Evolutionary conservation across 2,113 vertebrate species (phyloP), one percentile per base, ranked within the genome.

Genomic region (Halcyon senegalensis): DNA sequence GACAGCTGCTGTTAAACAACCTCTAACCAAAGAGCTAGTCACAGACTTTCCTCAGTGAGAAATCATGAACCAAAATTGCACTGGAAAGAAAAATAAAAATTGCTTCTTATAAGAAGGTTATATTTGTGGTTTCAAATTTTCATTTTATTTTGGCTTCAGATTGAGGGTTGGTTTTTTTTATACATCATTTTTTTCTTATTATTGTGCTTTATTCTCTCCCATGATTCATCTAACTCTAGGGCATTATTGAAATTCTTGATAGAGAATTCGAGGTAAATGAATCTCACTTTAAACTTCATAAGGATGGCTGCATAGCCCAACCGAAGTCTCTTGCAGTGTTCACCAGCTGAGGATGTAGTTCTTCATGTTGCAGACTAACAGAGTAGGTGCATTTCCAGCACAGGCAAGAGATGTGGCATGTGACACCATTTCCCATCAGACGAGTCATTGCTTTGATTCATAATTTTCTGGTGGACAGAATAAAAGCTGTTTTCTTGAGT

Each of bases 161-260:
- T 88, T 80, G 55, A 39, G 70, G 39, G 27, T 39, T 75, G 63
- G 55, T 7, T 0, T 31, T 12, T n/a, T 16, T 86, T 58, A 8
- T 30, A 19, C 1, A 0, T 58, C 63, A 28, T 14, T n/a, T 88
- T 88, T 88, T 84, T 81, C 89, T 68, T 75, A 89, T 95, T 96
- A 64, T 82, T 93, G 81, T 95, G 58, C 46, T 87, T 92, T 44
- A 51, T 84, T 46, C 70, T 58, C 93, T 76, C 28, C 77, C 18
- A 12, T 95, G 95, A 97, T 89, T 97, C 95, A 97, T 77, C 84
- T 76, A 46, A 56, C 95, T 87, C 48, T 0, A 72, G 92, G 86
- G 93, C 89, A 90, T 84, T 94, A 73, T 68, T 94, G 92, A 94
- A 91, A 91, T 74, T n/a, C 77, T 93, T 76, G 76, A 58, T 79